phyloP scores from a whole-genome alignment of 2,888 invertebrate species.

The Caenorhabditis sp. region DNA sequence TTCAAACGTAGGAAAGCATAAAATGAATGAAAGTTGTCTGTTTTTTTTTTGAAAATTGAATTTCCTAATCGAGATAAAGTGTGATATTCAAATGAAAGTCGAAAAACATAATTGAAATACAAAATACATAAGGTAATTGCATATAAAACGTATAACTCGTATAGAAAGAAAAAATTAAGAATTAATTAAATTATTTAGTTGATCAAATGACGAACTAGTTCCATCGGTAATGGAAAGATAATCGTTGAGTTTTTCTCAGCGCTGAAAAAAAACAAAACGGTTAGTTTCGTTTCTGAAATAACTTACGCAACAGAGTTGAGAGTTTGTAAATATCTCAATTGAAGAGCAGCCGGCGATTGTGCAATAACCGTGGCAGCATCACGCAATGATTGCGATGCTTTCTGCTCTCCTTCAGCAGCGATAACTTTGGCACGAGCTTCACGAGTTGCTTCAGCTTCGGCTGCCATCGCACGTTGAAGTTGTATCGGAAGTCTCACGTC shows the following conservation, averaged over 20 bases:
- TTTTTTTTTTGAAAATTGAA: background rate
- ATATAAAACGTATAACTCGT: too few relatives aligned
- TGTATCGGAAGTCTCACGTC: slow-evolving; percentile 90
- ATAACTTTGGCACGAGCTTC: slow-evolving; percentile 79
- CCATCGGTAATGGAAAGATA: slow-evolving; percentile 87
- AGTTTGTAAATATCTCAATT: slow-evolving; percentile 91
- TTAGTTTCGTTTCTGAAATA: too few relatives aligned
- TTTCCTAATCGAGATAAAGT: background rate
- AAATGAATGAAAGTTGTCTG: background rate
- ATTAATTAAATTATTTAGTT: slow-evolving; percentile 15
- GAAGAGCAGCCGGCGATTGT: slow-evolving; percentile 91
- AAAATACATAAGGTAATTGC: too few relatives aligned
- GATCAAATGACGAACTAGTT: slow-evolving; percentile 77
- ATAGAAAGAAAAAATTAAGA: background rate
- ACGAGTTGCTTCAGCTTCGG: slow-evolving; percentile 90
- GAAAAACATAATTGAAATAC: too few relatives aligned
- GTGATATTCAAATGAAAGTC: background rate
- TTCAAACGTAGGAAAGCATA: background rate
- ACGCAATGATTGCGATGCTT: slow-evolving; percentile 86
- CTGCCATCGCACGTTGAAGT: slow-evolving; percentile 92
- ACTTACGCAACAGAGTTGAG: slow-evolving; percentile 76
- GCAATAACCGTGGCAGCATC: slow-evolving; percentile 89
- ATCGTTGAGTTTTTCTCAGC: slow-evolving; percentile 70
- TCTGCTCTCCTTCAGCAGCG: slow-evolving; percentile 88
- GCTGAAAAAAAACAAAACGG: slow-evolving; percentile 45